Evolutionary conservation across 2,888 invertebrate species (phyloP), one percentile per base, ranked within the genome.

Genomic region (Cacoxenus indagator): DNA sequence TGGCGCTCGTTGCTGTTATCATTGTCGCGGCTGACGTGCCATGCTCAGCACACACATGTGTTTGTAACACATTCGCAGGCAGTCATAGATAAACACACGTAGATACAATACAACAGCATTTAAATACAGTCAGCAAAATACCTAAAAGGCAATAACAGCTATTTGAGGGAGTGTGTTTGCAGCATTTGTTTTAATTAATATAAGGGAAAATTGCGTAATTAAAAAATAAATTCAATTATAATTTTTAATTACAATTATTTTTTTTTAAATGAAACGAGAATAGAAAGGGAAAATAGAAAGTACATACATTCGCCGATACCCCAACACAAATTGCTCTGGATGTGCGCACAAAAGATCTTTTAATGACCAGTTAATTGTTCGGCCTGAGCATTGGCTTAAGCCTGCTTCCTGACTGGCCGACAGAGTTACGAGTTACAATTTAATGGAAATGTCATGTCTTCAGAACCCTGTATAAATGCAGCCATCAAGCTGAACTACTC

Each of bases 171-270:
- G 67, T 73, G 71, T 64, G 22, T 31, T 17, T 26, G 69, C 75
- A 72, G 70, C 79, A 77, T 80, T 83, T 81, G 73, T 76, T 80
- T 80, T 81, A 81, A 80, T 83, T 80, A 83, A 81, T 77, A 76
- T 78, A 71, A 77, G 74, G 69, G 76, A 75, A 73, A 79, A 80
- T 83, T 73, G 79, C 76, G 76, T 77, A 81, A 83, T 83, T 80
- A 78, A 81, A 77, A 76, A 75, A 83, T 69, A 71, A 81, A 83
- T 73, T 77, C 79, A 79, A 75, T 80, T 83, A 83, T 73, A 73
- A 83, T 83, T 77, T 81, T 83, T 78, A 79, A 80, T 83, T 75
- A 81, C 76, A 77, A 79, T 83, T 77, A 77, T 81, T 83, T 73
- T 71, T 65, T 70, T 37, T 61, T 19, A 31, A 59, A 48, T 37